These are phyloP conservation scores for Drosophila funebris DNA, from an alignment of 1,140 invertebrate genomes.

Conservation along the genomic window DNA sequence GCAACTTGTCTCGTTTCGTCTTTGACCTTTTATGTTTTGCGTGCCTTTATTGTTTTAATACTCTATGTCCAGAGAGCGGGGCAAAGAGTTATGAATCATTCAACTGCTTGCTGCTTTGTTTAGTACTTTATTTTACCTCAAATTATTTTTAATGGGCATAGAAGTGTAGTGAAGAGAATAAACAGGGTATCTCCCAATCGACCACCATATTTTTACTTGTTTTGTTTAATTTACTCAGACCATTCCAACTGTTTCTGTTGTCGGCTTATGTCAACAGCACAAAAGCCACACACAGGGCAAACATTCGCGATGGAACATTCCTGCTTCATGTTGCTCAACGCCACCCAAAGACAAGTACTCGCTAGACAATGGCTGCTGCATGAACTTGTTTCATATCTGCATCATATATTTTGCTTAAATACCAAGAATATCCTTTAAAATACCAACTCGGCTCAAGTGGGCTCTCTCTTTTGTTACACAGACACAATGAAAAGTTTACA, in stretches of 20 bases:
- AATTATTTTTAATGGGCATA: background rate
- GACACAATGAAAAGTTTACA: conserved; percentile 64
- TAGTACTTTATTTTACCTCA: too few relatives aligned
- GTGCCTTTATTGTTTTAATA: conserved; percentile 21
- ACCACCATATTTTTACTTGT: background rate
- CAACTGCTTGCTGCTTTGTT: too few relatives aligned
- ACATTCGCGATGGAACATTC: conserved; percentile 47
- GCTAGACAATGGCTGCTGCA: conserved; percentile 57
- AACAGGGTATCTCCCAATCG: conserved; percentile 1
- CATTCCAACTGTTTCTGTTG: conserved; percentile 37
- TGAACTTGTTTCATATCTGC: conserved; percentile 57
- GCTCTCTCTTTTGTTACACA: conserved; percentile 2
- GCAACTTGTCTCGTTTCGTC: conserved; percentile 45
- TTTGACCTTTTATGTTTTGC: conserved; percentile 64
- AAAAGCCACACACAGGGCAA: conserved; percentile 62
- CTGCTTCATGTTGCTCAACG: conserved; percentile 51
- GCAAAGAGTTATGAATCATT: background rate
- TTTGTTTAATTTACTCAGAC: conserved; percentile 55
- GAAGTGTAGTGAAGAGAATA: background rate
- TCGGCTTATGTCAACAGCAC: conserved; percentile 55
- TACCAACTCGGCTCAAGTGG: conserved; percentile 17
- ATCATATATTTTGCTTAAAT: conserved; percentile 35
- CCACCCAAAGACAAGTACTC: conserved; percentile 1
- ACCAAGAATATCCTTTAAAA: conserved; percentile 37
- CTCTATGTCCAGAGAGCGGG: background rate